Evolutionary conservation across 2,113 vertebrate species (phyloP).

Genomic region (Rhodinocichla rosea): DNA sequence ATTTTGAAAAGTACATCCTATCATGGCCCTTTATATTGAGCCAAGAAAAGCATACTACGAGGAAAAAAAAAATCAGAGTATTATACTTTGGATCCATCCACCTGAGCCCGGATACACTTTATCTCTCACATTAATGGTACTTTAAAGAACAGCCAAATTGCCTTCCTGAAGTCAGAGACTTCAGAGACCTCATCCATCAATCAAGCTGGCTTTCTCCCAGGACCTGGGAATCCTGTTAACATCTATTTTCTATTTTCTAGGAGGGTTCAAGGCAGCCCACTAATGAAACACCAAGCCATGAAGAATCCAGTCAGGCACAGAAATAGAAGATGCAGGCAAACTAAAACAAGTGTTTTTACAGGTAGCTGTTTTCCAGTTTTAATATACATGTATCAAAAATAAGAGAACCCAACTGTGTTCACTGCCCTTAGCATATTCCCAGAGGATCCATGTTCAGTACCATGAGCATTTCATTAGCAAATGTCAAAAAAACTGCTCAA

Average conservation of each 20-base stretch:
- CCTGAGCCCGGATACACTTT: background rate
- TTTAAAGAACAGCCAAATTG: slow-evolving; percentile 6
- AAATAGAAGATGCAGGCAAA: background rate
- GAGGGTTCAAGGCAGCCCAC: background rate
- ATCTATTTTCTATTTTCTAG: background rate
- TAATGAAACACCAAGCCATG: background rate
- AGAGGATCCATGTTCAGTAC: background rate
- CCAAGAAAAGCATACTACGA: background rate
- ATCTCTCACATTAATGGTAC: background rate
- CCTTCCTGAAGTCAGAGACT: background rate
- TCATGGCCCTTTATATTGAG: background rate
- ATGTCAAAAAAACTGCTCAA: background rate
- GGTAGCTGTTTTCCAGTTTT: background rate
- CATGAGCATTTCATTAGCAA: background rate
- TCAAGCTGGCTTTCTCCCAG: background rate
- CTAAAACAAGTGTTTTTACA: background rate
- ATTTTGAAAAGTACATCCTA: background rate
- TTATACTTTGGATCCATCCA: background rate
- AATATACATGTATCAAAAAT: background rate
- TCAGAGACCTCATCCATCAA: background rate
- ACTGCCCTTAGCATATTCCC: fast-evolving
- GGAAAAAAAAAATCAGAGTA: background rate
- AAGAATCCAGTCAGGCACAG: background rate
- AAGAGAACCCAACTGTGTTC: background rate
- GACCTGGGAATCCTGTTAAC: background rate